phyloP scores from a whole-genome alignment of 2,113 vertebrate species.

The Tyto alba region DNA sequence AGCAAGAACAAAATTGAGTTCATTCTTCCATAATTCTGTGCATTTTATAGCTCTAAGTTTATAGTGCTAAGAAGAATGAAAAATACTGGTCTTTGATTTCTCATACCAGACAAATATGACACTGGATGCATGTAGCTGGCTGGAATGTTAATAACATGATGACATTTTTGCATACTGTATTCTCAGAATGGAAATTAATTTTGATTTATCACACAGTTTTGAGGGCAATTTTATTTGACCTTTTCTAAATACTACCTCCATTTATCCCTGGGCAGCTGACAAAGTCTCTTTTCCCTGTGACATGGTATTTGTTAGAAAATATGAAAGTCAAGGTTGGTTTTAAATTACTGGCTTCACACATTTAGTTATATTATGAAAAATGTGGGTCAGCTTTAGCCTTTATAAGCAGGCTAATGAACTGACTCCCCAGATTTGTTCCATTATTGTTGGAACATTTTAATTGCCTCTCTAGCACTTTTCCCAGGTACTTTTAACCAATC shows the following conservation, averaged over 20 bases:
- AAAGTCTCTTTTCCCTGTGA: neutral
- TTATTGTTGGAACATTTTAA: neutral
- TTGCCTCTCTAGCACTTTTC: neutral
- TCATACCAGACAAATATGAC: neutral
- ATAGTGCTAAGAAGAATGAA: neutral
- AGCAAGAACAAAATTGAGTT: neutral
- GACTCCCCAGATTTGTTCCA: neutral
- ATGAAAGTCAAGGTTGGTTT: neutral
- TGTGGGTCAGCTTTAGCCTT: neutral
- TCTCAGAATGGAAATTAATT: neutral
- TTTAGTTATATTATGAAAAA: neutral
- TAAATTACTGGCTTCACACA: neutral
- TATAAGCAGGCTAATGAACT: neutral
- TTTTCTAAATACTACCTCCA: conserved; percentile 28
- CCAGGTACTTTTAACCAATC: neutral
- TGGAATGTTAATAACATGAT: neutral
- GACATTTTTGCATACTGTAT: conserved; percentile 29
- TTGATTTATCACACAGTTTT: conserved; percentile 21
- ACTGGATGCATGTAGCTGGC: neutral
- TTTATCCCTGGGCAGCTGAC: conserved; percentile 9
- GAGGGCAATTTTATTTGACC: conserved; percentile 42
- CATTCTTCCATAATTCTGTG: neutral
- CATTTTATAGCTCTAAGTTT: neutral
- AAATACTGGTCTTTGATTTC: neutral
- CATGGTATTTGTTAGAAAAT: conserved; percentile 14